A percentile compares a stretch with the other conserved stretches of the same genome.
phyloP scores from a whole-genome alignment of 2,888 invertebrate species.

The Lysandra bellargus region DNA sequence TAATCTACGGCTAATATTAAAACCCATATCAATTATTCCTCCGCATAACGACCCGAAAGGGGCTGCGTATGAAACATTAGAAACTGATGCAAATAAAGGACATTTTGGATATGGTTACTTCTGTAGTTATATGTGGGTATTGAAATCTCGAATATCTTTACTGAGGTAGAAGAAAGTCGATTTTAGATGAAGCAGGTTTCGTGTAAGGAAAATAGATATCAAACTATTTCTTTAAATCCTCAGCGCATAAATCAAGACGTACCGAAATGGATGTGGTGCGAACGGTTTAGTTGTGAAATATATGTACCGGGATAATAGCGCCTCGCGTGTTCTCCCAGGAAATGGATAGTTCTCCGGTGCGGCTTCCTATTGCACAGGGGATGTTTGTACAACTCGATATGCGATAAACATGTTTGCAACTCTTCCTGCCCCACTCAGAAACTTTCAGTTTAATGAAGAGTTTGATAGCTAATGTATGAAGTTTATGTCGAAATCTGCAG shows the following conservation, averaged over 20 bases:
- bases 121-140: neutral
- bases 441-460: neutral
- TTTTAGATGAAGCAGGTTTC: neutral
- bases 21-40: constrained; percentile 63
- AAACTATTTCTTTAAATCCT: constrained; percentile 1
- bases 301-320: constrained; percentile 24
- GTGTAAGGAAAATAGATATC: neutral
- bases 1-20: constrained; percentile 70
- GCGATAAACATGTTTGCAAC: constrained; percentile 5
- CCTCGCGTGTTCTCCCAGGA: constrained; percentile 33
- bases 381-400: constrained; percentile 28
- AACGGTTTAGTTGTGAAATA: constrained; percentile 15
- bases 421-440: neutral
- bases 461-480: too few relatives aligned
- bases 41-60: constrained; percentile 28
- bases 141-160: neutral
- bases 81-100: constrained; percentile 8
- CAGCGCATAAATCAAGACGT: constrained; percentile 11
- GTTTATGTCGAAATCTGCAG: neutral
- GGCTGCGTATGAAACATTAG: constrained; percentile 14
- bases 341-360: constrained; percentile 28
- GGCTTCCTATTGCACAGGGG: constrained; percentile 22
- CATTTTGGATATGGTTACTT: neutral
- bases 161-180: neutral
- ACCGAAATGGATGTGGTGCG: constrained; percentile 11